These are phyloP conservation scores for Harpalus rufipes DNA, from an alignment of 2,888 invertebrate species.

Conservation along the genomic window DNA sequence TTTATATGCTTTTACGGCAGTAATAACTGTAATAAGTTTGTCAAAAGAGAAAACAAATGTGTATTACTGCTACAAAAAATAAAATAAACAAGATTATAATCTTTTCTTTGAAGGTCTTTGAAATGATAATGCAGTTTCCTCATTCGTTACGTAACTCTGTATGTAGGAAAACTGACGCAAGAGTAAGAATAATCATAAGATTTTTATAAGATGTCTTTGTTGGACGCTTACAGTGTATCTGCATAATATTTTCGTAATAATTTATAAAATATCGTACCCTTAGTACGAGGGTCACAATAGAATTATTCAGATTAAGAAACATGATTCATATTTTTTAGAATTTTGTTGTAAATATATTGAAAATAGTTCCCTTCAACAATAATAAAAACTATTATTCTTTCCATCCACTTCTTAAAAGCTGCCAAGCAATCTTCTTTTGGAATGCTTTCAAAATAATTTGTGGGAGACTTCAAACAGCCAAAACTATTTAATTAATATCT, in stretches of 20 bases:
- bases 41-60: neutral
- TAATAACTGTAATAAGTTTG: neutral
- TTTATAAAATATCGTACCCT: constrained; percentile 37
- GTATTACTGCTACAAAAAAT: neutral
- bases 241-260: constrained; percentile 37
- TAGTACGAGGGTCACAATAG: too few species aligned
- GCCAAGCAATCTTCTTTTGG: too few species aligned
- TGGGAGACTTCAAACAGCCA: too few species aligned
- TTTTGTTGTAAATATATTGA: too few species aligned
- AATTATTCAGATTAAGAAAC: too few species aligned
- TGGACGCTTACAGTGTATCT: constrained; percentile 1
- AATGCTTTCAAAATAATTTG: too few species aligned
- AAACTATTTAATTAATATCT: too few species aligned
- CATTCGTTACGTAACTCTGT: neutral
- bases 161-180: neutral
- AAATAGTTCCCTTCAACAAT: too few species aligned
- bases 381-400: too few species aligned
- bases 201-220: neutral
- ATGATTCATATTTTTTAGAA: too few species aligned
- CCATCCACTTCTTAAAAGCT: too few species aligned
- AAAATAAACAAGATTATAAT: constrained; percentile 6
- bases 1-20: neutral
- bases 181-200: neutral
- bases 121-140: neutral
- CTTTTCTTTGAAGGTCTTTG: constrained; percentile 1